Base-by-base conservation (phyloP, 2,888 invertebrate genomes). In the Apocheima hispidaria region DNA sequence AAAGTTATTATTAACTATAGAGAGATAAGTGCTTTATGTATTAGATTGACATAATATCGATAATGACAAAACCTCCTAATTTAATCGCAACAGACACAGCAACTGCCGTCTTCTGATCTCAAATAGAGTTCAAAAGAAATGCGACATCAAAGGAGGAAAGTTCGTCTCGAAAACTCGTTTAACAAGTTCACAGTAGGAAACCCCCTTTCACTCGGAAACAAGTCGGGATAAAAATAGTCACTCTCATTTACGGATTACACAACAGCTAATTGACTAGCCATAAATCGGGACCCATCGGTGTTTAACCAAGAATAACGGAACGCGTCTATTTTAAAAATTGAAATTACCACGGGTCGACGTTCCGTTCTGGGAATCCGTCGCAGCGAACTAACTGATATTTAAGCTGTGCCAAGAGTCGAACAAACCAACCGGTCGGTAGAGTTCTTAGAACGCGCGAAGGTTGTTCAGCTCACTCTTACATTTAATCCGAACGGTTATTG, bases 291-390 rank as follows among this genome's bases (percentile, higher is more conserved):
- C 70, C 77, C 66, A 73, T 76, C 72, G 70, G 71, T n/a, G 35
- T 40, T 51, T 40, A 40, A 40, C 68, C 72, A 72, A 69, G 78
- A 81, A 74, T 85, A 88, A 88, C 84, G 85, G 87, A 86, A 83
- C 83, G 84, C 73, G 74, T 86, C 88, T 88, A 88, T 88, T 88
- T 90, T 83, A 86, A 89, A 89, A 89, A 88, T 87, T 81, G 84
- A 88, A 87, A 81, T 83, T 78, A 77, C 81, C 67, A 53, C 68
- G 77, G 81, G 76, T 81, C 81, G 81, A 69, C 73, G 75, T 88
- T 88, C 85, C 77, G 73, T 88, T 88, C 88, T 75, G 74, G 82
- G 88, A 89, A 89, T 69, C 76, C 46, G 51, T 44, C 60, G 75
- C 75, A 68, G 71, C 75, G 70, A n/a, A 46, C 20, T 30, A 18